These are phyloP conservation scores for Holothuria leucospilota DNA, from an alignment of 53 echinoderm and acorn worm genomes.

Conservation along the genomic window DNA sequence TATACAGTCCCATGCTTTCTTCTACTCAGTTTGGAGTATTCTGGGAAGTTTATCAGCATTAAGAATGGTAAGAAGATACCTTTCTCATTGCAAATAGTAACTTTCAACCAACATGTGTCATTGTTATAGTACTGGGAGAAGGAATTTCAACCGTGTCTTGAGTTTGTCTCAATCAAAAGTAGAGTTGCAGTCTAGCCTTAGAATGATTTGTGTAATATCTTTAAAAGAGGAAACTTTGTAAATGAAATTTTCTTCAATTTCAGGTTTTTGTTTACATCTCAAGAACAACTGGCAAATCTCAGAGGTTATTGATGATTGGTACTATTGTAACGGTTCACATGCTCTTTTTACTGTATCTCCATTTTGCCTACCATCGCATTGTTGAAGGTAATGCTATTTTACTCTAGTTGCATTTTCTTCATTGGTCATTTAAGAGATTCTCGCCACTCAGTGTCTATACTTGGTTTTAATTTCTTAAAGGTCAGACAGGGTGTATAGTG, in stretches of 20 bases:
- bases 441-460: too few species aligned
- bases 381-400: constrained; percentile 71
- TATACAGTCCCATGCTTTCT: constrained; percentile 87
- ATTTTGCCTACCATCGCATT: constrained; percentile 97
- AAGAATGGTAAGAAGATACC: constrained; percentile 83
- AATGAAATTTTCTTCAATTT: not conserved
- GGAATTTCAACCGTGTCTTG: too few species aligned
- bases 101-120: too few species aligned
- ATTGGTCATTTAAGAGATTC: too few species aligned
- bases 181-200: too few species aligned
- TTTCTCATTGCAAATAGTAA: not conserved
- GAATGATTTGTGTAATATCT: too few species aligned
- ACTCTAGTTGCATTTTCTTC: too few species aligned
- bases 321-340: constrained; percentile 75
- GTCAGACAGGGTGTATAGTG: too few species aligned
- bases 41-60: constrained; percentile 85
- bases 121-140: too few species aligned
- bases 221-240: too few species aligned
- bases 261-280: constrained; percentile 89
- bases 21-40: constrained; percentile 83
- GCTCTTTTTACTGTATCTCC: constrained; percentile 90
- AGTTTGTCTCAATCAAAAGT: too few species aligned
- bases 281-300: constrained; percentile 91
- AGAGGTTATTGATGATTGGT: constrained; percentile 79
- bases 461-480: too few species aligned